phyloP scores from a whole-genome alignment of 2,888 invertebrate genomes.

The Epiblema foenella region DNA sequence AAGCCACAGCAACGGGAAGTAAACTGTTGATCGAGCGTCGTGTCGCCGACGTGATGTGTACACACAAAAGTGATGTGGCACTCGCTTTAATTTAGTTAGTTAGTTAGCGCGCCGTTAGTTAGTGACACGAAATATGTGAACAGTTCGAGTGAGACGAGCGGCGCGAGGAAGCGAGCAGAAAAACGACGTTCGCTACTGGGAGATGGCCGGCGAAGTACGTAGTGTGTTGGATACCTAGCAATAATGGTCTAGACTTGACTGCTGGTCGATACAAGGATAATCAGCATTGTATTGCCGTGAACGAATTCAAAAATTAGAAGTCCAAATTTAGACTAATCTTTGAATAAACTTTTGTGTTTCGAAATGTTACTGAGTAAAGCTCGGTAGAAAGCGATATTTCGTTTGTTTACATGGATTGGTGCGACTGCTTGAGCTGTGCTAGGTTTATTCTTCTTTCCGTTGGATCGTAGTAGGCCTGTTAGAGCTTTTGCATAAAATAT shows the following conservation, averaged over 20 bases:
- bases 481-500: too few species aligned
- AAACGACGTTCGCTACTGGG: background rate
- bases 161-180: background rate
- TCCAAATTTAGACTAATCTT: too few species aligned
- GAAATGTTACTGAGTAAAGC: too few species aligned
- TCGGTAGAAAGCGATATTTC: too few species aligned
- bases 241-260: background rate
- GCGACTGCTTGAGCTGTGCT: too few species aligned
- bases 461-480: too few species aligned
- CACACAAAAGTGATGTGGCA: conserved; percentile 22
- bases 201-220: conserved; percentile 8
- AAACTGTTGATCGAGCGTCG: conserved; percentile 25
- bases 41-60: conserved; percentile 8
- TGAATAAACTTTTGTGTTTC: too few species aligned
- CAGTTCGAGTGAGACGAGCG: background rate
- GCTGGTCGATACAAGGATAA: background rate
- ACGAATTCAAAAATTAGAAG: too few species aligned
- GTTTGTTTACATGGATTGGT: too few species aligned
- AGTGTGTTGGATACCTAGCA: background rate
- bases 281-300: too few species aligned
- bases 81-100: background rate
- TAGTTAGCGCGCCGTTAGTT: conserved; percentile 4
- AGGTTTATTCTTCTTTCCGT: too few species aligned
- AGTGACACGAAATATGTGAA: conserved; percentile 4
- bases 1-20: background rate